Evolutionary conservation across 2,113 vertebrate species (phyloP).

Genomic region (Pygoscelis adeliae): DNA sequence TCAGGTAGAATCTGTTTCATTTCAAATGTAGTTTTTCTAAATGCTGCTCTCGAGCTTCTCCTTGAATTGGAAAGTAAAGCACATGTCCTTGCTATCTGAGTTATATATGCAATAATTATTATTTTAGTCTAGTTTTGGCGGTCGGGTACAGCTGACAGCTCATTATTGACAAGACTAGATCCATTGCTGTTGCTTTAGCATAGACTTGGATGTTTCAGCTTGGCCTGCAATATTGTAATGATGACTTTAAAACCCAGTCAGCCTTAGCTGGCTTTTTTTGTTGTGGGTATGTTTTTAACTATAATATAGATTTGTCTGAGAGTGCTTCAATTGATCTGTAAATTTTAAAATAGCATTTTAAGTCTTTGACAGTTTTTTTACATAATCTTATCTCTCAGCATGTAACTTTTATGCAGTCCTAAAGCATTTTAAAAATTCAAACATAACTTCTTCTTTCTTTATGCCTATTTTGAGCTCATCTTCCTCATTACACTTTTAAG

Average conservation of each 20-base stretch:
- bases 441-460: neutral
- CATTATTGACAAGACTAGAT: neutral
- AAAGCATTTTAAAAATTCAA: conserved; percentile 49
- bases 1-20: neutral
- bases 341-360: neutral
- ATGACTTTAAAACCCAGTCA: neutral
- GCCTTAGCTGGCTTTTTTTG: neutral
- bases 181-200: neutral
- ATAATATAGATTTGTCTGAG: neutral
- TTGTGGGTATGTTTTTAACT: neutral
- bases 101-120: neutral
- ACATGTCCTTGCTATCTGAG: neutral
- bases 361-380: neutral
- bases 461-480: conserved; percentile 1
- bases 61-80: neutral
- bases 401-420: neutral
- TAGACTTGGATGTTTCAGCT: accelerated
- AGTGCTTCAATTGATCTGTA: neutral
- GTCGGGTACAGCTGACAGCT: neutral
- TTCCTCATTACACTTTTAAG: conserved; percentile 9
- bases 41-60: neutral
- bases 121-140: neutral
- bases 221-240: neutral
- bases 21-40: neutral
- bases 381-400: neutral